Conservation (phyloP, 2,113 vertebrate genomes). For the Otolemur garnettii region DNA sequence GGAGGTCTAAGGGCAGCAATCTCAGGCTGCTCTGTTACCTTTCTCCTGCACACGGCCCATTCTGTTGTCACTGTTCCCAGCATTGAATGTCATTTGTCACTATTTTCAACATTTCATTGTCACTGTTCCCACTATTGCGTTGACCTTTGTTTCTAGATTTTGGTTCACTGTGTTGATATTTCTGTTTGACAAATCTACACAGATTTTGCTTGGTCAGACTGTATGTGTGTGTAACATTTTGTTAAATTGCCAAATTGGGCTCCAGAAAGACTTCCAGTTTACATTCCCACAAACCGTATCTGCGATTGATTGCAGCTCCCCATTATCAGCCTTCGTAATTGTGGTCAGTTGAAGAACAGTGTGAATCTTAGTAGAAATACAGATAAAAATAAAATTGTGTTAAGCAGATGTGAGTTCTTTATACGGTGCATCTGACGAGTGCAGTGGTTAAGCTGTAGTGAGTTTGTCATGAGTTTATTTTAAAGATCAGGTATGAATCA, state of each 20-base stretch:
- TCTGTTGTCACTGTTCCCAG: slow-evolving; percentile 32
- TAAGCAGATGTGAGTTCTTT: background rate
- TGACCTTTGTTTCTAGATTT: background rate
- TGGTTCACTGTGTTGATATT: background rate
- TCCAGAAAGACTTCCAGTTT: background rate
- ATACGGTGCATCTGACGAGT: background rate
- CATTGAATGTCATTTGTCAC: background rate
- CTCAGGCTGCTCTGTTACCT: background rate
- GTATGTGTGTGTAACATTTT: background rate
- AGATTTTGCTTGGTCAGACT: background rate
- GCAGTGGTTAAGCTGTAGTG: background rate
- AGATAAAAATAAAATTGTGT: slow-evolving; percentile 2
- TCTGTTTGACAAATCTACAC: background rate
- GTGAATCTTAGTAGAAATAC: background rate
- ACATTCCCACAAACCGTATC: background rate
- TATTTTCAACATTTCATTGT: background rate
- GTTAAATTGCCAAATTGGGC: background rate
- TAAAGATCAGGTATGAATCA: background rate
- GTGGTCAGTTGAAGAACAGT: background rate
- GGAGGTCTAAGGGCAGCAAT: background rate
- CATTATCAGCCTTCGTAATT: background rate
- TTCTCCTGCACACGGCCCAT: background rate
- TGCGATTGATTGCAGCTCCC: background rate
- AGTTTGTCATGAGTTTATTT: background rate
- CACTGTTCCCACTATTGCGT: background rate